A percentile compares a stretch with the other conserved stretches of the same genome.
Conservation (phyloP, 2,113 vertebrate species). For the Aplodontia rufa region DNA sequence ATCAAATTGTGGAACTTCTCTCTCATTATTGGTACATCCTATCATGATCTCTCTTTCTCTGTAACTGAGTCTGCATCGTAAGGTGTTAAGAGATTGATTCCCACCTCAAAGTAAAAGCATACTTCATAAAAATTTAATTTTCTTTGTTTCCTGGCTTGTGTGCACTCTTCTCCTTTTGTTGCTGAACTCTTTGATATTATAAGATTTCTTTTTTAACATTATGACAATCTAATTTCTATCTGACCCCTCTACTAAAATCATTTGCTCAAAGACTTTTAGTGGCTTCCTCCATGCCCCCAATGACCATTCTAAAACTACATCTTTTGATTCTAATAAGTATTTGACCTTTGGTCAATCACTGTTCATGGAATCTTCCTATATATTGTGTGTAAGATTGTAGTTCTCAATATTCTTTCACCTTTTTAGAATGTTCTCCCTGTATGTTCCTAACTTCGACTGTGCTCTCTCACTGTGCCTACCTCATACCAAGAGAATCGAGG, state of each 20-base stretch:
- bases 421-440: not conserved
- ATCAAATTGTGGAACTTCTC: not conserved
- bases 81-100: not conserved
- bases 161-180: not conserved
- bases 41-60: not conserved
- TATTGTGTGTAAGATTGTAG: not conserved
- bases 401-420: not conserved
- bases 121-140: conserved; percentile 7
- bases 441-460: not conserved
- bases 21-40: not conserved
- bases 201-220: conserved; percentile 11
- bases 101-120: not conserved
- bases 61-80: not conserved
- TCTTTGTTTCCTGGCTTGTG: not conserved
- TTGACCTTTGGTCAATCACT: not conserved
- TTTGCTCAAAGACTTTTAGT: not conserved
- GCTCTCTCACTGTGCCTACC: not conserved
- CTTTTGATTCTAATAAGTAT: not conserved
- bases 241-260: not conserved
- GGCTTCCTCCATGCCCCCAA: not conserved
- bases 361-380: not conserved
- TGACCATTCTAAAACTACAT: not conserved
- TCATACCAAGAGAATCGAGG: not conserved
- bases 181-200: not conserved
- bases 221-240: not conserved